phyloP scores from a whole-genome alignment of 2,113 vertebrate genomes.

The Austrofundulus limnaeus region DNA sequence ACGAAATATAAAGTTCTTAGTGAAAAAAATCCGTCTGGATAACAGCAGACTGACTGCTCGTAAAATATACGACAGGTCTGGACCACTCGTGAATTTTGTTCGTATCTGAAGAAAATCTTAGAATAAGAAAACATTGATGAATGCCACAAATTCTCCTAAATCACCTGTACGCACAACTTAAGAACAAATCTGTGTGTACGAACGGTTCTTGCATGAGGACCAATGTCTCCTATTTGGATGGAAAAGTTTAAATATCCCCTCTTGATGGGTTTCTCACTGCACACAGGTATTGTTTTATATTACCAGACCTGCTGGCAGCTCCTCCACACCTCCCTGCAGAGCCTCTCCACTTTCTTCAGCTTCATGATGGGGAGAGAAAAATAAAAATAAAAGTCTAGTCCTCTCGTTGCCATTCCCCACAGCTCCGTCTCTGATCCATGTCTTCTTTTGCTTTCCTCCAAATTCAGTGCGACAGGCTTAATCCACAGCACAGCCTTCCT shows the following conservation, averaged over 20 bases:
- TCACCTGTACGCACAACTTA: no score
- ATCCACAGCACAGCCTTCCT: constrained; percentile 33
- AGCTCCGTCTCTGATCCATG: constrained; percentile 17
- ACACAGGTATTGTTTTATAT: constrained; percentile 16
- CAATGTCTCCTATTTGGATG: no score
- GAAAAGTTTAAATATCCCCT: not conserved
- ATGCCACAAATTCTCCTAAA: no score
- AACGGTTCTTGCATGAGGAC: no score
- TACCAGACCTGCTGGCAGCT: constrained; percentile 79
- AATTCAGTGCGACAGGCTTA: constrained; percentile 38
- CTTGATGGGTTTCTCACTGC: constrained; percentile 7
- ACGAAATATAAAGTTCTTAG: no score
- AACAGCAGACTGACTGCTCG: no score
- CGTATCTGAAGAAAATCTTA: no score
- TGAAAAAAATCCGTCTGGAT: no score
- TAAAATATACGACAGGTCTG: no score
- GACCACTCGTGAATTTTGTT: no score
- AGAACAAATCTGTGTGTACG: no score
- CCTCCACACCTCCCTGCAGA: constrained; percentile 77
- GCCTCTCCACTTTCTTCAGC: constrained; percentile 73
- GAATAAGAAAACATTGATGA: no score
- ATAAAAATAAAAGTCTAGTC: constrained; percentile 38
- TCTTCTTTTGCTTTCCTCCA: constrained; percentile 33
- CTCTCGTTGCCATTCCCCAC: constrained; percentile 22
- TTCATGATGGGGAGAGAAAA: constrained; percentile 72